These are phyloP conservation scores for Apocrypta bakeri DNA, from an alignment of 1,140 invertebrate genomes.

Conservation along the genomic window DNA sequence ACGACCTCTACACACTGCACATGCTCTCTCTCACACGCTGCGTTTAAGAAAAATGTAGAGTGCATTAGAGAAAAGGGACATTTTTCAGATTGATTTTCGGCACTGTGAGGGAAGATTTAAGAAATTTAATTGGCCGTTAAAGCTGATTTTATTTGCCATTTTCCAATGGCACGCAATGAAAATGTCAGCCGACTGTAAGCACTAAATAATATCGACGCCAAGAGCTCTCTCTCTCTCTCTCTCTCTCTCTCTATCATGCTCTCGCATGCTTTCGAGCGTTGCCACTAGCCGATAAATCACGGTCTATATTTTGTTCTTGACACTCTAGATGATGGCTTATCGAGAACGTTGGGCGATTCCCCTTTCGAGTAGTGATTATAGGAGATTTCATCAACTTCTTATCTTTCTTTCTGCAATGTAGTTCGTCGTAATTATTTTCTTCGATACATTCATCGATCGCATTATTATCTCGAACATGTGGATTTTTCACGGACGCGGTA, in stretches of 20 bases:
- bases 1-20: too few species aligned
- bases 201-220: constrained; percentile 44
- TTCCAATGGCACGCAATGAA: constrained; percentile 37
- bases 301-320: constrained; percentile 37
- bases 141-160: constrained; percentile 44
- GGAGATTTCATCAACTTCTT: not conserved
- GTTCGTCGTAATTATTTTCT: too few species aligned
- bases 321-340: constrained; percentile 32
- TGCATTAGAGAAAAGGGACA: not conserved
- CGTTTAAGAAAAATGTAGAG: not conserved
- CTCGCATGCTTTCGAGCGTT: too few species aligned
- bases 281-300: constrained; percentile 29
- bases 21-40: not conserved
- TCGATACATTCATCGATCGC: too few species aligned
- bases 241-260: too few species aligned
- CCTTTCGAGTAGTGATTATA: constrained; percentile 27
- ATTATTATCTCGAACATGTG: too few species aligned
- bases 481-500: too few species aligned
- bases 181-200: constrained; percentile 36
- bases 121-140: constrained; percentile 40
- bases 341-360: not conserved
- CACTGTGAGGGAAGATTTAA: not conserved
- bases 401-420: not conserved
- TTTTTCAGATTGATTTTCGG: constrained; percentile 28
- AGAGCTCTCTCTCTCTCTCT: not conserved